Evolutionary conservation across 2,797 vertebrate species (phyloP), one percentile per base, ranked within the genome.

Genomic region (Paedocypris micromegethes): DNA sequence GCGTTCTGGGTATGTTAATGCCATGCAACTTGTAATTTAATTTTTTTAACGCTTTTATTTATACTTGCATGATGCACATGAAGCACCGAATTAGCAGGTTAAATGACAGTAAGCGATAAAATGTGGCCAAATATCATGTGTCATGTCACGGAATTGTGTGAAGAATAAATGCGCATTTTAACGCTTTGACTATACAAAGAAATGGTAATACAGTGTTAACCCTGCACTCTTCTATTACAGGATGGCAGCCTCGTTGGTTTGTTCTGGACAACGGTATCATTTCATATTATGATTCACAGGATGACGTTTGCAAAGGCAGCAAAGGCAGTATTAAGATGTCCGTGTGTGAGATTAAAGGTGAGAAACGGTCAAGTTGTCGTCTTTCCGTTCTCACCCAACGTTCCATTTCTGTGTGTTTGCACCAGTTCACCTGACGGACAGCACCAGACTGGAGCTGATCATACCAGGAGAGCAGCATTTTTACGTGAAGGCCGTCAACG

Each of bases 241-340:
- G 95, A 80, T 98, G 95, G 95, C 95, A 98, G 81, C 95, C 95
- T 43, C 94, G 95, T 53, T 98, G 96, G 94, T 98, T 98, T 77
- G 90, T 97, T 79, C 81, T 98, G 69, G 93, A 94, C 79, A 92
- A 92, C 52, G 96, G 94, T 57, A 94, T 96, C 79, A 89, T 98
- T 77, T 98, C 95, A 1, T 98, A 98, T 78, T 98, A 98, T 42
- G 96, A 97, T 89, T 95, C 93, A 37, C 93, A 98, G 79, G 96
- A 98, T 74, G 94, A 98, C 55, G 95, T 98, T 39, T 92, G 92
- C 57, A 98, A 97, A 90, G 94, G 96, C 72, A 95, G 96, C 82
- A 98, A 98, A 90, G 96, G 96, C 79, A 98, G 94, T 80, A 95
- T 98, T 87, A 98, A 97, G 87, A 98, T 98, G 95, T 93, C 95